Evolutionary conservation across 2,888 invertebrate genomes (phyloP), one percentile per base, ranked within the genome.

Genomic region (Cyclophora punctaria): DNA sequence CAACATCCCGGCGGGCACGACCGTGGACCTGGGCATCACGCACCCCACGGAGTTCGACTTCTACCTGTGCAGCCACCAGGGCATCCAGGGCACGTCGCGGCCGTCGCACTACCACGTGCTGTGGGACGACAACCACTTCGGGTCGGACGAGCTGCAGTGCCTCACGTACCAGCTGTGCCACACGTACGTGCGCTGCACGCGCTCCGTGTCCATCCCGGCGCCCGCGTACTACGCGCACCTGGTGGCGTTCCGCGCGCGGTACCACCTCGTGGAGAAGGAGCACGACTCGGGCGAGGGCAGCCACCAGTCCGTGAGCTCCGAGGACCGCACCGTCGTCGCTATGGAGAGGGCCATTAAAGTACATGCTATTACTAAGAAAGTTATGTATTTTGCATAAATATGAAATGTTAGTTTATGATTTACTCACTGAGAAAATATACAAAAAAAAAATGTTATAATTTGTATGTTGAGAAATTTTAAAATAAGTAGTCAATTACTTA

Each of bases 41-140:
- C 99, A 99, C 89, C 99, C 99, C 47, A 99, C 99, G 3, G 99
- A 99, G 89, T 99, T 99, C 85, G 99, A 99, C 89, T 99, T 99
- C 90, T 99, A 99, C 85, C 92, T 99, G 53, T 99, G 99, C 92
- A 98, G 96, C 84, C 97, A 98, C 82, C 97, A 97, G 86, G 97
- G 97, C 62, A 97, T 97, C 67, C 97, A 97, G 96, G 99, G 99
- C 75, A 99, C 99, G 58, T 98, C 98, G 64, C 93, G 99, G 58
- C 99, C 99, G 56, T 98, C 98, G 40, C 99, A 99, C 90, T 99
- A 99, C 90, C 99, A 99, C 87, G 99, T 99, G 55, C 91, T 99
- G 50, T 99, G 99, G 99, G 99, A 99, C 89, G 99, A 99, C 91
- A 99, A 99, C 88, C 97, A 97, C 84, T 96, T 99, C 83, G 97